Percentiles rank a stretch among this genome's conserved stretches.
These are phyloP conservation scores for Syngnathus acus DNA, from an alignment of 2,797 vertebrate genomes.

Conservation along the genomic window DNA sequence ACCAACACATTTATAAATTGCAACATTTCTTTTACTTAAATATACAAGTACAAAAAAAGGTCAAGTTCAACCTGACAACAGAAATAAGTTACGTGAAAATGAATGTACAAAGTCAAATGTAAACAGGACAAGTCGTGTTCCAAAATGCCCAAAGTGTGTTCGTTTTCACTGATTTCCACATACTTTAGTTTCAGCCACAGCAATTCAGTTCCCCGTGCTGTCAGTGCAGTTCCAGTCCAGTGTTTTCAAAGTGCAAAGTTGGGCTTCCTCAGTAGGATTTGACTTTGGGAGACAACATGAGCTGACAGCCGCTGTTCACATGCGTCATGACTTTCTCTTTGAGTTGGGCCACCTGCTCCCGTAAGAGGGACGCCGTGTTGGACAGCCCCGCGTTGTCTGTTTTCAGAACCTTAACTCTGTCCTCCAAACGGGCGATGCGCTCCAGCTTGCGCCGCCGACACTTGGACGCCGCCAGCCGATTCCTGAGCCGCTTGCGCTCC, in stretches of 20 bases:
- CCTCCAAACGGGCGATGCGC: conserved; percentile 88
- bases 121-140: conserved; percentile 56
- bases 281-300: conserved; percentile 82
- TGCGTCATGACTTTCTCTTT: conserved; percentile 92
- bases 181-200: conserved; percentile 6
- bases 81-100: conserved; percentile 70
- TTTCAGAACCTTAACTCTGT: conserved; percentile 86
- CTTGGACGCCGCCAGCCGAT: conserved; percentile 88
- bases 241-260: conserved; percentile 54
- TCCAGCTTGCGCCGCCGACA: conserved; percentile 90
- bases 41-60: conserved; percentile 61
- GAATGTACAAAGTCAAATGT: conserved; percentile 56
- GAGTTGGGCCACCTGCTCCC: conserved; percentile 88
- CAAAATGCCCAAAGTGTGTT: conserved; percentile 55
- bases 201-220: conserved; percentile 29
- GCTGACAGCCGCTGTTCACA: conserved; percentile 87
- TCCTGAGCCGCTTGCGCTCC: conserved; percentile 84
- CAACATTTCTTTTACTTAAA: conserved; percentile 73
- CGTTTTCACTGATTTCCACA: neutral
- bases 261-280: conserved; percentile 68
- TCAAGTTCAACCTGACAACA: conserved; percentile 55
- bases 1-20: conserved; percentile 26
- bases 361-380: conserved; percentile 77
- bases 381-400: conserved; percentile 86
- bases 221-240: conserved; percentile 72